Evolutionary conservation across 2,888 invertebrate species (phyloP), one percentile per base, ranked within the genome.

Genomic region (Xestia sexstrigata): DNA sequence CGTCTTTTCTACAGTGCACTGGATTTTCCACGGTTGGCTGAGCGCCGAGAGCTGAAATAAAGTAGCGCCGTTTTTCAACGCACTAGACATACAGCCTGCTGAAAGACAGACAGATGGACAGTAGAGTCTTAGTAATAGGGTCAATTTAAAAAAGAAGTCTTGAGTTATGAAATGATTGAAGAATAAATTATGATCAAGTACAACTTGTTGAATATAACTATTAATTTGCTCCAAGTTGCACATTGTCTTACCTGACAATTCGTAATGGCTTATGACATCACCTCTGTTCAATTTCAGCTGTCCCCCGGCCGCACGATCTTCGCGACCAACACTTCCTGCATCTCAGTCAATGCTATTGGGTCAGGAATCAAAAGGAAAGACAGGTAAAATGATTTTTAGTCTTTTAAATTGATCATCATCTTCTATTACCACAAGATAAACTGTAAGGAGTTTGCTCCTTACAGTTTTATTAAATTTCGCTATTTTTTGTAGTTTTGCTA

Each of bases 301-400:
- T 98, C 98, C 1, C 98, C 98, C 0, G 92, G 95, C 1, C 97
- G 98, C 88, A 97, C 99, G 5, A 98, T 99, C 83, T 98, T 99
- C 93, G 98, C 98, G 3, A 98, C 98, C 47, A 99, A 99, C 94
- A 99, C 99, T 0, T 99, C 99, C 8, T 99, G 99, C 0, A 97
- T 99, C 30, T 97, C 98, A 20, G 98, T 99, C 86, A 97, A 97
- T 79, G 99, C 99, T 89, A 99, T 99, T 90, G 98, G 98, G 0
- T 97, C 97, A 15, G 97, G 97, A 8, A 98, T 98, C 5, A 97
- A 98, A 77, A 97, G 98, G 89, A 97, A 97, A 92, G 98, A 98
- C 90, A 97, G 97, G 97, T 97, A 85, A 89, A 93, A 85, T 62
- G 8, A 11, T 8, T 62, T 30, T 69, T 20, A 17, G n/a, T 30